Evolutionary conservation across 2,797 vertebrate species (phyloP), one percentile per base, ranked within the genome.

Genomic region (Hippoglossus hippoglossus): DNA sequence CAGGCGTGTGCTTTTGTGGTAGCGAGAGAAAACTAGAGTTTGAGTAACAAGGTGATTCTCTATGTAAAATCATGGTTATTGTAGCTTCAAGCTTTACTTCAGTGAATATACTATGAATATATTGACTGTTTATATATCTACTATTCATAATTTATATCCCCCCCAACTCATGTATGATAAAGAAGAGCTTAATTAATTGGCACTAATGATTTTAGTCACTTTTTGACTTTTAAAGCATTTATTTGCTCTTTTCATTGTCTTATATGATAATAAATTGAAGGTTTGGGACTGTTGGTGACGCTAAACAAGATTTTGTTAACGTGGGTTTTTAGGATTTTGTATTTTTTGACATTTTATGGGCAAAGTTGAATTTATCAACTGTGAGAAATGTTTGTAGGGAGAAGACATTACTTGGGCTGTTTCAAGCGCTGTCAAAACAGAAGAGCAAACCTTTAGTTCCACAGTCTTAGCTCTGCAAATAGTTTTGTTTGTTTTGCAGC

Each of bases 1-100:
- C 6, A n/a, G 67, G 21, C 26, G 62, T 73, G 60, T 52, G 56
- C 26, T 75, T 75, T 75, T 67, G 63, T 69, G 64, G 4, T 63
- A 52, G 63, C 25, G 70, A 62, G 49, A 49, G 44, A 62, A 59
- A 71, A 49, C 44, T 49, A 56, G 54, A 15, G 1, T 61, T 18
- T 46, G 34, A 69, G 67, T 55, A 44, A 68, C 47, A 52, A 6
- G 41, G 63, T 73, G 63, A 50, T 25, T 62, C 11, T 15, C 13
- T 67, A 7, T 64, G 54, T 31, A 41, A 71, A 76, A 70, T 63
- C 25, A 13, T 16, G 21, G 39, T 67, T 28, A 4, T 36, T 51
- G 22, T 34, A 28, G 24, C 53, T 28, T 60, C 71, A 52, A 67
- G 44, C 28, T 64, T 31, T n/a, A 61, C 10, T 49, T 21, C n/a